Evolutionary conservation across 2,888 invertebrate species (phyloP), one percentile per base, ranked within the genome.

Genomic region (Petrolisthes cinctipes): DNA sequence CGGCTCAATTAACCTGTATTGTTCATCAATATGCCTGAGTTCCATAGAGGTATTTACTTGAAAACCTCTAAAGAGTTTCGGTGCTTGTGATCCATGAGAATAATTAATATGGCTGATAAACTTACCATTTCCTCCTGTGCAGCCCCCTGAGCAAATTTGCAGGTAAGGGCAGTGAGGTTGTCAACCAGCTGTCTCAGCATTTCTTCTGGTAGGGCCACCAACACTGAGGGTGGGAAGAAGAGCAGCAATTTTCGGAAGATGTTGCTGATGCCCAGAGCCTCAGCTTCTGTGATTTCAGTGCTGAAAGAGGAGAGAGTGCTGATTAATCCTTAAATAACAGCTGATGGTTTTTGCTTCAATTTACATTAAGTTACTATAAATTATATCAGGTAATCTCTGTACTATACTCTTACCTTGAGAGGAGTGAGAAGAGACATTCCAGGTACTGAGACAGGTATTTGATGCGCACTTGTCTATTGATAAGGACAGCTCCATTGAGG

Each of bases 251-350:
- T 95, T 90, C 94, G 94, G 81, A 96, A 94, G 80, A 96, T 95
- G 91, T 94, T 94, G 61, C 96, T 95, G 82, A 96, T 94, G 4
- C 95, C 95, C 86, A 95, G 93, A 3, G 95, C 95, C 93, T 96
- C 96, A 89, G 94, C 94, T 91, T 94, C 95, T 85, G 94, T 94
- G 37, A 96, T 93, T 86, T 94, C 94, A 80, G 95, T 94, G 91
- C 94, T 95, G 92, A 87, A 79, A 20, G 75, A 17, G n/a, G 53
- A 73, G n/a, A n/a, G 3, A 20, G n/a, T 37, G 37, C 37, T 37
- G 37, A 37, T 37, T 37, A 37, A 37, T 17, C n/a, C 68, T 68
- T 68, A 68, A 17, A n/a, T 68, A 68, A 68, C 68, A 17, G 68
- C 68, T 68, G 68, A 68, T 17, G 17, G 17, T n/a, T 51, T 2